Evolutionary conservation across 1,140 invertebrate species (phyloP).

Genomic region (Wasmannia auropunctata): DNA sequence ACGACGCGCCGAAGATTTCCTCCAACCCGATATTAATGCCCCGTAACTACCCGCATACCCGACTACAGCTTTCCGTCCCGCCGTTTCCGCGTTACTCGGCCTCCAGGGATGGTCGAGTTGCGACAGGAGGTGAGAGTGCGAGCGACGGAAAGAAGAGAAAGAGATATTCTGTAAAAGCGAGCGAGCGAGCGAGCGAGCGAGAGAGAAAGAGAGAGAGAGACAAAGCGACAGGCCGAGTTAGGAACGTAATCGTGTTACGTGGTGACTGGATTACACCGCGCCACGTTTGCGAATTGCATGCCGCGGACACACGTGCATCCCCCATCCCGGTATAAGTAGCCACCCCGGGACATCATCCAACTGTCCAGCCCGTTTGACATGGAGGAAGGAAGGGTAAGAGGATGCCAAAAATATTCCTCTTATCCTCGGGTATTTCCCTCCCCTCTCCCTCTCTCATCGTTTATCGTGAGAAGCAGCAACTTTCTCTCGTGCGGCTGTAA

Average conservation of each 20-base stretch:
- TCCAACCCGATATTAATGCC: constrained; percentile 32
- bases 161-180: constrained; percentile 13
- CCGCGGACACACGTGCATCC: constrained; percentile 60
- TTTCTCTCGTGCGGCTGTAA: neutral
- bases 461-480: neutral
- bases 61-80: constrained; percentile 58
- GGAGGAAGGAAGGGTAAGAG: neutral
- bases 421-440: neutral
- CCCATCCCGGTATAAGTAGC: constrained; percentile 36
- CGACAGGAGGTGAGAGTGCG: constrained; percentile 10
- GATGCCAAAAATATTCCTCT: constrained; percentile 49
- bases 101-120: constrained; percentile 57
- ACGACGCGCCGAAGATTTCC: constrained; percentile 17
- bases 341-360: constrained; percentile 42
- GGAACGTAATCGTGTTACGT: constrained; percentile 76
- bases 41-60: constrained; percentile 58
- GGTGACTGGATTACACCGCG: constrained; percentile 78
- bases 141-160: constrained; percentile 4
- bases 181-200: constrained; percentile 12
- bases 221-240: constrained; percentile 66
- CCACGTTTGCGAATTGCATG: constrained; percentile 69
- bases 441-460: neutral
- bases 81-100: constrained; percentile 27
- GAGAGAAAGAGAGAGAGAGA: constrained; percentile 34
- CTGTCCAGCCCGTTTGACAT: constrained; percentile 36